Evolutionary conservation across 2,888 invertebrate species (phyloP).

Genomic region (Automeris io): DNA sequence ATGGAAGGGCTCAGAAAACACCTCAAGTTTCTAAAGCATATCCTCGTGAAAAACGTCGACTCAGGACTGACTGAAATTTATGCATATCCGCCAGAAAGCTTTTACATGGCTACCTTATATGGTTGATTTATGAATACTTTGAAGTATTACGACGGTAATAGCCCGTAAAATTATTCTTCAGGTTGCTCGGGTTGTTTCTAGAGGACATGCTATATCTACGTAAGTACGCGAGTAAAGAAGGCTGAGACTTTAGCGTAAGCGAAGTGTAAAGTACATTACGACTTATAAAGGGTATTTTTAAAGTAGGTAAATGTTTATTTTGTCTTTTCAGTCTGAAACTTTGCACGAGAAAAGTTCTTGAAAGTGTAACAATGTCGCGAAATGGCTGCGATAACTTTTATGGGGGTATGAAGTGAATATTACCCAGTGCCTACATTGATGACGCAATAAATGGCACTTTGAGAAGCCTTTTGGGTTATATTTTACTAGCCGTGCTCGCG

Average conservation of each 20-base stretch:
- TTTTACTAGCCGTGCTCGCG: too few species aligned
- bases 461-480: too few species aligned
- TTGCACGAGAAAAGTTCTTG: background rate
- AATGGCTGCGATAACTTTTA: background rate
- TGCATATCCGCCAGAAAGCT: conserved; percentile 7
- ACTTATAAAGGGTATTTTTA: background rate
- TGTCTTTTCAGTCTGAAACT: background rate
- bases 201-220: conserved; percentile 19
- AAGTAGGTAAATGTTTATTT: background rate
- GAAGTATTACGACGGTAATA: conserved; percentile 27
- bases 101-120: conserved; percentile 17
- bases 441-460: too few species aligned
- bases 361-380: background rate
- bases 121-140: conserved; percentile 31
- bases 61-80: conserved; percentile 1
- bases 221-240: conserved; percentile 12
- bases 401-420: background rate
- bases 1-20: background rate
- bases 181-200: conserved; percentile 22
- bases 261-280: conserved; percentile 12
- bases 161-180: conserved; percentile 34
- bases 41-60: background rate
- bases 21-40: background rate
- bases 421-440: too few species aligned
- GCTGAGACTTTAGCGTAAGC: conserved; percentile 10